phyloP scores from a whole-genome alignment of 2,888 invertebrate genomes.

The Campoplex capitator region DNA sequence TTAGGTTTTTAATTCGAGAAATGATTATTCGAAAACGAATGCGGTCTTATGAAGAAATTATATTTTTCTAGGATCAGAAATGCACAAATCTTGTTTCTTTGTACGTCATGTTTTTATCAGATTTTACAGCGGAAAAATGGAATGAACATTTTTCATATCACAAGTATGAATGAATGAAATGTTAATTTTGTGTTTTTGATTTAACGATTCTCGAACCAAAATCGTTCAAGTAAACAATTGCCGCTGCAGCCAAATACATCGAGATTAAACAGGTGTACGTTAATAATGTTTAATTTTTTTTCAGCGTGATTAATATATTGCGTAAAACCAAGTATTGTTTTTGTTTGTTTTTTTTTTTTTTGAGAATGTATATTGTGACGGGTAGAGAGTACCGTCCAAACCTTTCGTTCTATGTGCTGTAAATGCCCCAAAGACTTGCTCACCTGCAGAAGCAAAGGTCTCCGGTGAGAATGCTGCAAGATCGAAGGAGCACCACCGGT shows the following conservation, averaged over 20 bases:
- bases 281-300: background rate
- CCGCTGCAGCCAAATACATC: constrained; percentile 55
- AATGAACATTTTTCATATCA: background rate
- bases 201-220: constrained; percentile 37
- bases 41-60: background rate
- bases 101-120: background rate
- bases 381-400: constrained; percentile 14
- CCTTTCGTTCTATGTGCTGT: constrained; percentile 62
- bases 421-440: constrained; percentile 85
- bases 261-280: constrained; percentile 26
- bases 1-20: background rate
- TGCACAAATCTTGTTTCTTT: background rate
- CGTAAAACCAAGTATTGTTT: background rate
- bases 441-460: constrained; percentile 95
- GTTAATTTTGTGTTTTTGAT: background rate
- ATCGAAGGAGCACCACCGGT: constrained; percentile 82
- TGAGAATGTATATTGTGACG: constrained; percentile 7
- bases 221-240: constrained; percentile 41
- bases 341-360: too few species aligned
- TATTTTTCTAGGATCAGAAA: background rate
- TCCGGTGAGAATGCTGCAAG: constrained; percentile 88
- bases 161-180: background rate
- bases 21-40: background rate
- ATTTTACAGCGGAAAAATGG: background rate
- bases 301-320: constrained; percentile 7